Conservation (phyloP, 2,888 invertebrate species). For the Harpalus rufipes region DNA sequence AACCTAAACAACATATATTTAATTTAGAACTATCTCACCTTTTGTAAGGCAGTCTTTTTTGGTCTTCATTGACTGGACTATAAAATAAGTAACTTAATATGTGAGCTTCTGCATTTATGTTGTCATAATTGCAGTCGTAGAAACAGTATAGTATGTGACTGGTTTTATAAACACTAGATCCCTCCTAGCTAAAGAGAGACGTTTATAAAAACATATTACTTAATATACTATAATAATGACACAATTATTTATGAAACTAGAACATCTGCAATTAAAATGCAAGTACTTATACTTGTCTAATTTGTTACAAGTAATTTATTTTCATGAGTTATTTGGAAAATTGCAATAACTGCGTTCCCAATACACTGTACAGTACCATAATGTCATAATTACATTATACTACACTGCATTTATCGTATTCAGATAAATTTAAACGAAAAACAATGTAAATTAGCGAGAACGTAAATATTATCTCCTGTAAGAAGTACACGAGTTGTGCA, state of each 20-base stretch:
- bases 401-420: conserved; percentile 30
- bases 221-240: background rate
- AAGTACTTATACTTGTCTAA: background rate
- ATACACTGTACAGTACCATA: conserved; percentile 9
- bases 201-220: no score
- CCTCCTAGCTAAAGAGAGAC: no score
- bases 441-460: conserved; percentile 57
- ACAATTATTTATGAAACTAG: background rate
- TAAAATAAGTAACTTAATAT: no score
- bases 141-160: no score
- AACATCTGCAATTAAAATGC: background rate
- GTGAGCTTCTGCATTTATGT: no score
- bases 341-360: conserved; percentile 33
- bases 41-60: no score
- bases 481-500: conserved; percentile 55
- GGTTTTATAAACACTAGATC: no score
- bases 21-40: no score
- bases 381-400: conserved; percentile 52
- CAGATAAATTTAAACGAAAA: conserved; percentile 61
- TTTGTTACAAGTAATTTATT: conserved; percentile 20
- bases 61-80: no score
- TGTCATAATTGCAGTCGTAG: no score
- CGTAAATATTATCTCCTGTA: conserved; percentile 55
- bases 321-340: conserved; percentile 21
- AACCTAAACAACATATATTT: no score